phyloP scores from a whole-genome alignment of 2,888 invertebrate genomes.

The Portevinia maculata region DNA sequence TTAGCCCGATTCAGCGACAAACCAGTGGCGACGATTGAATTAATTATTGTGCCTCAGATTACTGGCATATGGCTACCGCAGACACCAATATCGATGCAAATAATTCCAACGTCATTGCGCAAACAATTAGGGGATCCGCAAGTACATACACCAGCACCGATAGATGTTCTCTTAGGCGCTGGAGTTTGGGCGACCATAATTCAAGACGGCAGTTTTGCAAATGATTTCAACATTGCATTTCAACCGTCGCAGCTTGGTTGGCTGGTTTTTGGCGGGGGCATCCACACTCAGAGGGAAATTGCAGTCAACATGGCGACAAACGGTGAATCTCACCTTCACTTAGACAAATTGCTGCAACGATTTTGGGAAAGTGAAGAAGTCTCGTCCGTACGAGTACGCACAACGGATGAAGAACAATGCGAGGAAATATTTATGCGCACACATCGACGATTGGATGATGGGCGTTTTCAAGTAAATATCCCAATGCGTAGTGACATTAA shows the following conservation, averaged over 20 bases:
- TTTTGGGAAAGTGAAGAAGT: too few relatives aligned
- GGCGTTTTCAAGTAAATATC: conserved; percentile 3
- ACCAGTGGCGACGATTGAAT: not conserved
- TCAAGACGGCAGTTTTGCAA: too few relatives aligned
- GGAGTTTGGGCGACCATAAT: not conserved
- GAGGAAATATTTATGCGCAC: too few relatives aligned
- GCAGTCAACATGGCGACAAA: not conserved
- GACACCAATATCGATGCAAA: not conserved
- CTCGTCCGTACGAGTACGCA: not conserved
- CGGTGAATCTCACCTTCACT: not conserved
- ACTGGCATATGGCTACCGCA: not conserved
- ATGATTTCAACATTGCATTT: too few relatives aligned
- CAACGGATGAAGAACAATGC: not conserved
- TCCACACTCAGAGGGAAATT: not conserved
- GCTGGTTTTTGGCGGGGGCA: not conserved
- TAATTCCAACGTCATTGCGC: not conserved
- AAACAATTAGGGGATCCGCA: not conserved
- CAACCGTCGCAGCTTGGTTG: not conserved
- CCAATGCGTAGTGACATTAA: conserved; percentile 1
- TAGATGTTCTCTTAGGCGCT: too few relatives aligned
- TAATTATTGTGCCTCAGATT: not conserved
- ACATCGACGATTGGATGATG: not conserved
- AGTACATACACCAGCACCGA: not conserved
- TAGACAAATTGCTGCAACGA: not conserved
- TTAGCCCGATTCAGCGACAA: not conserved